Percentiles rank a stretch among this genome's conserved stretches.
These are phyloP conservation scores for Seira musarum DNA, from an alignment of 2,888 invertebrate genomes.

Conservation along the genomic window DNA sequence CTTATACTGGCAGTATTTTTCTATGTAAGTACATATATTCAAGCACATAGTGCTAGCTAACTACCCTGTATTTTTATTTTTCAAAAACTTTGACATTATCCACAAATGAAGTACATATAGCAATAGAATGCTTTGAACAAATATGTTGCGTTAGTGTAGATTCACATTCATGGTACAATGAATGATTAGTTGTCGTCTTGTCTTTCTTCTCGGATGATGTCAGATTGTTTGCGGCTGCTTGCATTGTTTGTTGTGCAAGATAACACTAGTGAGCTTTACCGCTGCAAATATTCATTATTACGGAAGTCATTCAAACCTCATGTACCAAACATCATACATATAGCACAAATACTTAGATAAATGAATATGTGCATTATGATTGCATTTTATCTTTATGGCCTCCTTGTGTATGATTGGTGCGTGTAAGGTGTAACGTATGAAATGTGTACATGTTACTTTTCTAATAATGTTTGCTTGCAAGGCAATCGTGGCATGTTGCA, in stretches of 20 bases:
- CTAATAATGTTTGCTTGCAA: background rate
- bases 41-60: no score
- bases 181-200: no score
- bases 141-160: no score
- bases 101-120: no score
- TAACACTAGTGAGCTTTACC: conserved; percentile 25
- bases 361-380: conserved; percentile 3
- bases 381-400: conserved; percentile 30
- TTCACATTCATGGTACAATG: no score
- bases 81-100: no score
- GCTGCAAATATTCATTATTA: conserved; percentile 26
- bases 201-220: conserved; percentile 20
- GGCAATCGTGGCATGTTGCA: conserved; percentile 10
- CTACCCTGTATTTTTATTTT: no score
- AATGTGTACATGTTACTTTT: conserved; percentile 10
- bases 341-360: background rate
- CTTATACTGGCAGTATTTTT: no score
- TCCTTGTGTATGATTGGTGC: conserved; percentile 10
- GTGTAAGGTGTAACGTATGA: background rate
- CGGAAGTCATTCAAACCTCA: conserved; percentile 25
- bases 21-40: no score
- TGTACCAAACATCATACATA: background rate
- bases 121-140: no score
- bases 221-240: background rate
- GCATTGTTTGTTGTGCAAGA: conserved; percentile 25